Evolutionary conservation across 1,140 invertebrate species (phyloP).

Genomic region (Chironomus striatipennis): DNA sequence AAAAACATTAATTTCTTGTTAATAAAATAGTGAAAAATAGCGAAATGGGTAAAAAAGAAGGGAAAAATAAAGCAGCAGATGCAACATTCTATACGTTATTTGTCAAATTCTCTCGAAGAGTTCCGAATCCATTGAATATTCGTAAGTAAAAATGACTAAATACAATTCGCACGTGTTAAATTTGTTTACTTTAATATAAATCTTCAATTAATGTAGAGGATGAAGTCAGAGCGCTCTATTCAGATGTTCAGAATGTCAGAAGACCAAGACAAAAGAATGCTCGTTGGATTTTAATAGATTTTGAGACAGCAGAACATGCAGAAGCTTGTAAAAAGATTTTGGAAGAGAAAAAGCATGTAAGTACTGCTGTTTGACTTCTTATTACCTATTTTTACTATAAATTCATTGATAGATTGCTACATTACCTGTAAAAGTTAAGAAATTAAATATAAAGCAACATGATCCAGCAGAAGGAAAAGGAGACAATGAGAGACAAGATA

Average conservation of each 20-base stretch:
- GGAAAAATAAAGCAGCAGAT: background rate
- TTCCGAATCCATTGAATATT: background rate
- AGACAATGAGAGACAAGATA: background rate
- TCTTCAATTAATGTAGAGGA: background rate
- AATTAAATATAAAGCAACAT: background rate
- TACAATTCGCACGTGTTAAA: background rate
- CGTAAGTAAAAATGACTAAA: background rate
- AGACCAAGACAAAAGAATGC: background rate
- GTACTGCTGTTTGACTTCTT: background rate
- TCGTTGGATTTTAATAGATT: background rate
- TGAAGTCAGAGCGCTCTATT: background rate
- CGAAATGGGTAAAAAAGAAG: background rate
- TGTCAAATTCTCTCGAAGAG: background rate
- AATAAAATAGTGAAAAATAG: background rate
- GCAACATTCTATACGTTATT: background rate
- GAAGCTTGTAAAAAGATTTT: constrained; percentile 11
- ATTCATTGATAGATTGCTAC: background rate
- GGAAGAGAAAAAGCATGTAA: background rate
- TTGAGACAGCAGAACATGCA: background rate
- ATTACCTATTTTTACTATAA: too few relatives aligned
- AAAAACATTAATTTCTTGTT: background rate
- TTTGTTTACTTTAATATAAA: background rate
- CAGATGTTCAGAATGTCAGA: background rate
- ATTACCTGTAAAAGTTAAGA: background rate
- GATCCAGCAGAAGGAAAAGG: background rate